Conservation (phyloP, 2,888 invertebrate species). For the Standfussiana lucernea region DNA sequence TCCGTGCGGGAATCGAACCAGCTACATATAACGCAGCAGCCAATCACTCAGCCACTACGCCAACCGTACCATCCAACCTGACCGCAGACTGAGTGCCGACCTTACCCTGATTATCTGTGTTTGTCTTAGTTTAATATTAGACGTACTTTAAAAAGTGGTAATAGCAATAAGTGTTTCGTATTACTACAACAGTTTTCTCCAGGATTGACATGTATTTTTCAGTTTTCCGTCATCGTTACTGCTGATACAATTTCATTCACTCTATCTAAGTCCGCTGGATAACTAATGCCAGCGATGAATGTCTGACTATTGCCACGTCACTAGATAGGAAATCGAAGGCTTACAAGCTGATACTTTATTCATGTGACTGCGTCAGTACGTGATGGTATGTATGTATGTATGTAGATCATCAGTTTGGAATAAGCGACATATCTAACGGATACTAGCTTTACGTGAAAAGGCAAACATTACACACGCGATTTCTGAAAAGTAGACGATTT, state of each 20-base stretch:
- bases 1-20: too few species aligned
- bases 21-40: too few species aligned
- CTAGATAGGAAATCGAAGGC: slow-evolving; percentile 5
- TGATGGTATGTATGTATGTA: not conserved
- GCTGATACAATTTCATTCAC: not conserved
- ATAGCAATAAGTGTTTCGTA: not conserved
- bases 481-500: slow-evolving; percentile 1
- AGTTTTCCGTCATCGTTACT: not conserved
- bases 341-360: slow-evolving; percentile 50
- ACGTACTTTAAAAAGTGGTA: too few species aligned
- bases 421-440: slow-evolving; percentile 16
- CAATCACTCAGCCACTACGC: too few species aligned
- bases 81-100: too few species aligned
- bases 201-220: not conserved
- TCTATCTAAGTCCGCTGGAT: not conserved
- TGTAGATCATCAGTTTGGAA: slow-evolving; percentile 1
- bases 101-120: too few species aligned
- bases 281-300: not conserved
- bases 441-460: slow-evolving; percentile 22
- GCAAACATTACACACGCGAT: slow-evolving; percentile 25
- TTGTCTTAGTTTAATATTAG: too few species aligned
- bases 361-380: slow-evolving; percentile 33
- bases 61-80: too few species aligned
- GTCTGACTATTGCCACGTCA: not conserved
- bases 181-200: not conserved